Conservation (phyloP, 2,797 vertebrate species). For the Platalea minor region DNA sequence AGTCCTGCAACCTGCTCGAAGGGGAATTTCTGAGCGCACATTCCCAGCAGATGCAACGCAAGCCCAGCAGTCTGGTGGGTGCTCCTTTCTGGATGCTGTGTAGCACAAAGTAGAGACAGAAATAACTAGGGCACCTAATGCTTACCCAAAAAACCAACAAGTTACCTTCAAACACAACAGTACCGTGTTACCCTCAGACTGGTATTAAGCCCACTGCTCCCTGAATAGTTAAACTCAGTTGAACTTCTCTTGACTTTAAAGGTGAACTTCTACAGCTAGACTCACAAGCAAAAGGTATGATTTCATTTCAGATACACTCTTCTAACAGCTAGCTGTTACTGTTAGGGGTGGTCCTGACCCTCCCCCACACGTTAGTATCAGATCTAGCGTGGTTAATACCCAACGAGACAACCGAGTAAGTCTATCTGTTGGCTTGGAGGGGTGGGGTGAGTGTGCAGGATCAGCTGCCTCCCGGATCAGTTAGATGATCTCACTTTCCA, state of each 20-base stretch:
- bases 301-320: not conserved
- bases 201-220: not conserved
- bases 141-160: not conserved
- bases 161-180: not conserved
- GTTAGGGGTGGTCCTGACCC: not conserved
- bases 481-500: not conserved
- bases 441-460: not conserved
- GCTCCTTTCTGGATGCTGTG: not conserved
- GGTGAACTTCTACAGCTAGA: not conserved
- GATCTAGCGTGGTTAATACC: not conserved
- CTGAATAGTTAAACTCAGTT: not conserved
- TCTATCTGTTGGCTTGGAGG: not conserved
- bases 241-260: not conserved
- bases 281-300: not conserved
- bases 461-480: not conserved
- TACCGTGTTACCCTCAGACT: not conserved
- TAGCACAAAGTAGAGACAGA: not conserved
- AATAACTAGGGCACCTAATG: not conserved
- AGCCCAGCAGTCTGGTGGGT: not conserved
- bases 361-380: not conserved
- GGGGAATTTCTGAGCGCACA: not conserved
- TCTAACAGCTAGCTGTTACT: not conserved
- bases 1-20: not conserved
- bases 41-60: not conserved
- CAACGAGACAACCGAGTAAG: not conserved